Percentiles rank a stretch among this genome's conserved stretches.
Evolutionary conservation across 1,140 invertebrate species (phyloP).

Genomic region (Sminthurides bifidus): DNA sequence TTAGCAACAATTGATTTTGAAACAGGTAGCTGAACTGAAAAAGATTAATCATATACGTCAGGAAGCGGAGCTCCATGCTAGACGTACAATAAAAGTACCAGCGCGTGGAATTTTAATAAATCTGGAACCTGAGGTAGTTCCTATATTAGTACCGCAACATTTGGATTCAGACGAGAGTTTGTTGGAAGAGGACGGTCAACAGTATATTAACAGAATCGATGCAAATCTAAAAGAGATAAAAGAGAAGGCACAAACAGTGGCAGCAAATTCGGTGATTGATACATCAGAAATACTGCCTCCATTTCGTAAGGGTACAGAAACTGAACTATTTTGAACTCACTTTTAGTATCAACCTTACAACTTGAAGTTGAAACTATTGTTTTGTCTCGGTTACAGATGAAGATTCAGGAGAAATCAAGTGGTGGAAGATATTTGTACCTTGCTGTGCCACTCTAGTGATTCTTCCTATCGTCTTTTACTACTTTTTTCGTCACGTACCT

Average conservation of each 20-base stretch:
- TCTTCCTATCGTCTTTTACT: constrained; percentile 26
- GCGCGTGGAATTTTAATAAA: constrained; percentile 29
- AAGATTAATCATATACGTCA: constrained; percentile 23
- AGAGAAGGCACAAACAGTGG: constrained; percentile 23
- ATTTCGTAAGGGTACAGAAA: constrained; percentile 20
- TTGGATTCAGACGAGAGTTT: constrained; percentile 10
- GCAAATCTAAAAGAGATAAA: constrained; percentile 23
- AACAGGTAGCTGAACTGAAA: constrained; percentile 29
- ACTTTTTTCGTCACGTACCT: constrained; percentile 11
- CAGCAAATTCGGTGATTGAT: constrained; percentile 27
- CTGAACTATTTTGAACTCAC: background rate
- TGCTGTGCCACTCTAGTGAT: constrained; percentile 24
- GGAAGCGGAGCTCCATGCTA: constrained; percentile 24
- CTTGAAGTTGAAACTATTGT: background rate
- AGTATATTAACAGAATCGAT: constrained; percentile 26
- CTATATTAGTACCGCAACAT: background rate
- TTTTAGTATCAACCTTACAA: too few species aligned
- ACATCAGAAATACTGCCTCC: constrained; percentile 12
- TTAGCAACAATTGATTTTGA: constrained; percentile 1
- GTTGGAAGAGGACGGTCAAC: constrained; percentile 13
- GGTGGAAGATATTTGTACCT: constrained; percentile 29
- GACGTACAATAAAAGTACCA: constrained; percentile 28
- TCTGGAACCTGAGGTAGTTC: constrained; percentile 9
- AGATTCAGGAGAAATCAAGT: constrained; percentile 21
- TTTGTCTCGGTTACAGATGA: constrained; percentile 4